Evolutionary conservation across 2,888 invertebrate genomes (phyloP), one percentile per base, ranked within the genome.

Genomic region (Pelosia muscerda): DNA sequence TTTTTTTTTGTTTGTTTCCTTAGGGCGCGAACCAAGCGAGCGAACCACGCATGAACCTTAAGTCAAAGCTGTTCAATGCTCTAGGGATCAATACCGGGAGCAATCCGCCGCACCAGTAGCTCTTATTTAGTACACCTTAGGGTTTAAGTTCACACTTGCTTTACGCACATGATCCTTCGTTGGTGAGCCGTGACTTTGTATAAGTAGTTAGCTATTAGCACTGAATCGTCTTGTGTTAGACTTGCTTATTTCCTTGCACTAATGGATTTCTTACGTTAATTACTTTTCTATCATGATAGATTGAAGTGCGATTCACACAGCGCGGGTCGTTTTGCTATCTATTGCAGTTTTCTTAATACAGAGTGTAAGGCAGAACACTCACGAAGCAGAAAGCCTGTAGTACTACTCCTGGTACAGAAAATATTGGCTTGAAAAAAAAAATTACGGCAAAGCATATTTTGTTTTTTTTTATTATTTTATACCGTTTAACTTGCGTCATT

Each of bases 1-100:
- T 83, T 90, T 90, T 83, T 90, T 67, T 92, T 92, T 90, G 90
- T 91, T 91, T 93, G 91, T 89, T 83, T 84, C 94, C 95, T 93
- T 96, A 95, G 96, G 96, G 95, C 95, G 95, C 95, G 94, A 96
- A 95, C 95, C 96, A 90, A 95, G 95, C 94, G 96, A 96, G 93
- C 95, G 96, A 95, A 96, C 96, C 96, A 89, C 96, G 96, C 94
- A 96, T 96, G 95, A 97, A 97, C 95, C 95, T 97, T 90, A 97
- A 97, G 96, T 97, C 96, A 94, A 97, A 97, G 96, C 95, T 97
- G 92, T 97, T 97, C 96, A 97, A 97, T 95, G 97, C 96, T 89
- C 96, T 97, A 94, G 97, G 97, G 88, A 96, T 97, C 95, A 96
- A 97, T 95, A 96, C 97, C 83, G 95, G 93, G 86, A 95, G 87